Evolutionary conservation across 2,888 invertebrate genomes (phyloP), one percentile per base, ranked within the genome.

Genomic region (Agriotes lineatus): DNA sequence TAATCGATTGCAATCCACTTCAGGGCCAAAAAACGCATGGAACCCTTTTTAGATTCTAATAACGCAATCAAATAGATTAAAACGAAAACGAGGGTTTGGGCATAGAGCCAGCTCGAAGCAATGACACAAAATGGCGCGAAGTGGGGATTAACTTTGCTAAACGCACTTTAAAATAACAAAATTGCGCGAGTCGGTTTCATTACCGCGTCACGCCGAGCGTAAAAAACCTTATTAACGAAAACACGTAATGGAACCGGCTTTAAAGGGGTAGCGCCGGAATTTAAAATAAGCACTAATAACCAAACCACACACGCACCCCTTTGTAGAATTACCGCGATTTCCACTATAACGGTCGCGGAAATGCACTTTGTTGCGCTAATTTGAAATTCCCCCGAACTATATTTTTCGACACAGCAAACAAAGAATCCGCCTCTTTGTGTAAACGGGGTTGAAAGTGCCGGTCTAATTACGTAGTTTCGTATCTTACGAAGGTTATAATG

Each of bases 151-250:
- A 72, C 69, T 65, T 72, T 63, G 22, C 52, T 67, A 71, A 72
- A 71, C 70, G 67, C 64, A 58, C 48, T 69, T 70, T 62, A 67
- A 67, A 68, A 64, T 67, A 70, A 69, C 67, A 70, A 71, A 72
- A 72, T 71, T 70, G 67, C 63, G 20, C 25, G 39, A 64, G 50
- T 65, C 65, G 68, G 65, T 69, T 66, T 68, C 70, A 70, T 73
- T 73, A 73, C 54, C 48, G 67, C 65, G 69, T 66, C 63, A 69
- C 61, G 61, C 68, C 56, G 59, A 70, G 67, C 70, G 72, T 66
- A 72, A 71, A 72, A 70, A 69, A 73, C 69, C 69, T 70, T 66
- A 70, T 72, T 72, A 71, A 66, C 66, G 58, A 67, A 72, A 72
- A 69, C 67, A 67, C 62, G 60, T 65, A 67, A 65, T 70, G 66